phyloP scores from a whole-genome alignment of 2,888 invertebrate species.

The Ophioninae sp. region DNA sequence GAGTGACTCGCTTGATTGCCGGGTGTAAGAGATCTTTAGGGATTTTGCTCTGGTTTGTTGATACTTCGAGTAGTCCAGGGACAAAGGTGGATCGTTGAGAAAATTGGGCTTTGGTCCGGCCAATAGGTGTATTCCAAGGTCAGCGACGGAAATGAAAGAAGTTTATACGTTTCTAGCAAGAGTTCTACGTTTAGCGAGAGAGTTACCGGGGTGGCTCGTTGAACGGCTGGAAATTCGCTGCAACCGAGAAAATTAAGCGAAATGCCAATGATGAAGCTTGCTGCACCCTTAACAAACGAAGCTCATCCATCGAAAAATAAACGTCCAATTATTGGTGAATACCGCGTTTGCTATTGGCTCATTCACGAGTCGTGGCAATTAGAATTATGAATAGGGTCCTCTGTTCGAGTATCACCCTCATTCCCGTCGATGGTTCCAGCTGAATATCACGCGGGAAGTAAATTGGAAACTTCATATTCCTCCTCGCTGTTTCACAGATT shows the following conservation, averaged over 20 bases:
- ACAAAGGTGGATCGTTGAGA: no score
- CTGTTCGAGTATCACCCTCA: background rate
- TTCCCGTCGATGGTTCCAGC: background rate
- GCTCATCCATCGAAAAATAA: background rate
- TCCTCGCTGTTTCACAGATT: background rate
- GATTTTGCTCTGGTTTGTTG: background rate
- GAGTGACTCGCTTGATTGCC: background rate
- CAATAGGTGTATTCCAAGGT: no score
- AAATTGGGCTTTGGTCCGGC: no score
- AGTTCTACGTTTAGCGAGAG: background rate
- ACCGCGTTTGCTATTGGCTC: background rate
- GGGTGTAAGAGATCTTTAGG: background rate
- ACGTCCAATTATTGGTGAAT: background rate
- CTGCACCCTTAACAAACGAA: background rate
- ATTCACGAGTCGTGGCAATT: background rate
- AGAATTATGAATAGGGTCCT: background rate
- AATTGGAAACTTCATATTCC: conserved; percentile 3
- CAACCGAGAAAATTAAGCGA: background rate
- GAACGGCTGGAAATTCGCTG: background rate
- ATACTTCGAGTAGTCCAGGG: background rate
- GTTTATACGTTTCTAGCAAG: no score
- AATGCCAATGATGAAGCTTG: background rate
- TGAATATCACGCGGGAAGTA: background rate
- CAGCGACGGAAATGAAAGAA: no score
- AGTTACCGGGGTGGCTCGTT: background rate